Evolutionary conservation across 1,140 invertebrate genomes (phyloP).

Genomic region (Stenopsyche tienmushanensis): DNA sequence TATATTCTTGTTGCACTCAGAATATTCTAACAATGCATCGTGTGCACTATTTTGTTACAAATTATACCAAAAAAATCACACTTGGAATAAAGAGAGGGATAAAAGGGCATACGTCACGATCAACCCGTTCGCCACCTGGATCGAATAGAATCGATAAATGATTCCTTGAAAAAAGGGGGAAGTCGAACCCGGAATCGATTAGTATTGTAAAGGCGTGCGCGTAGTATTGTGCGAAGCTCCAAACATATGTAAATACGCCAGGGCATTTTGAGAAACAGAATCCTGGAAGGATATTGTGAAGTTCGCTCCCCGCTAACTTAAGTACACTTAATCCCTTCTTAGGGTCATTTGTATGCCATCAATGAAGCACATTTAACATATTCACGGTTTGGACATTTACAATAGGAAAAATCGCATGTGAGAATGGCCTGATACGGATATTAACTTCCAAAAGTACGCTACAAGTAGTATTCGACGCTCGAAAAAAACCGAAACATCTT

Average conservation of each 20-base stretch:
- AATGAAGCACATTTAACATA: conserved; percentile 6
- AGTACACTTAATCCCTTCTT: conserved; percentile 21
- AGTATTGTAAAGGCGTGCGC: conserved; percentile 36
- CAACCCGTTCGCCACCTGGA: conserved; percentile 24
- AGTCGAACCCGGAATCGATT: conserved; percentile 30
- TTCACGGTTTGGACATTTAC: background rate
- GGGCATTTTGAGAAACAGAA: background rate
- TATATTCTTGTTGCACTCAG: too few species aligned
- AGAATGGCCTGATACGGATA: background rate
- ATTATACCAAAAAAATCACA: too few species aligned
- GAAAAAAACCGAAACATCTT: too few species aligned
- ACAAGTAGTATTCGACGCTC: too few species aligned
- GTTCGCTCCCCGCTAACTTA: too few species aligned
- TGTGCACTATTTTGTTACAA: too few species aligned
- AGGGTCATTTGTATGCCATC: background rate
- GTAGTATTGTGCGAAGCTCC: conserved; percentile 1
- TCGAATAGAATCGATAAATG: conserved; percentile 30
- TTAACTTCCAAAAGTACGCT: too few species aligned
- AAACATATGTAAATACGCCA: conserved; percentile 22
- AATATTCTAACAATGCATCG: too few species aligned
- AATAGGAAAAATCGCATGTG: background rate
- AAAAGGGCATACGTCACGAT: conserved; percentile 16
- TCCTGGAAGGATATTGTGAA: too few species aligned
- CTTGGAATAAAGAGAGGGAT: too few species aligned
- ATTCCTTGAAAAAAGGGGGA: conserved; percentile 16